Evolutionary conservation across 2,113 vertebrate genomes (phyloP).

Genomic region (Nicator chloris): DNA sequence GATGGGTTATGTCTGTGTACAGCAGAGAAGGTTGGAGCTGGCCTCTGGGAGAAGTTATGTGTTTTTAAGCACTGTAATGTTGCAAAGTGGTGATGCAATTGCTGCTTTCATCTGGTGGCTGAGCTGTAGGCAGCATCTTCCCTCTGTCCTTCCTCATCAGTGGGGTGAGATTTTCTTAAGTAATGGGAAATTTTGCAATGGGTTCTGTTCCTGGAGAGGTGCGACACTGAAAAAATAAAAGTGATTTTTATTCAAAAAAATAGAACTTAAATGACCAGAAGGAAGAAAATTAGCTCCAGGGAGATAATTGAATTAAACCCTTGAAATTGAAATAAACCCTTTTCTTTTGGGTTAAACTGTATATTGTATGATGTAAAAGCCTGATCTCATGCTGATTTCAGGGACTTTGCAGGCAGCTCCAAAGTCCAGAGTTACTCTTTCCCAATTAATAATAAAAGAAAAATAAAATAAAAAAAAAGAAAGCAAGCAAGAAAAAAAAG

Average conservation of each 20-base stretch:
- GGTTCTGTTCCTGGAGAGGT: background rate
- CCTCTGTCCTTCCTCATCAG: rapidly evolving
- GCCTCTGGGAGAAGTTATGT: background rate
- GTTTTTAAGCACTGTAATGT: background rate
- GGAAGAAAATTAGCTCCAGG: background rate
- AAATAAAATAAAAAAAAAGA: background rate
- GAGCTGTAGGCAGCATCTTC: background rate
- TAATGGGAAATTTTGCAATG: background rate
- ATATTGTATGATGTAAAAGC: background rate
- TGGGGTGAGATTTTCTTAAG: background rate
- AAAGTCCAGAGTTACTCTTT: background rate
- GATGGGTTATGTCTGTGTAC: background rate
- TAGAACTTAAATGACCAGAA: background rate
- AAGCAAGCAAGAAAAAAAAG: no score
- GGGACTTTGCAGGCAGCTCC: background rate
- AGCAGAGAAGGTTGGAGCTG: background rate
- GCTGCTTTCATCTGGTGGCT: background rate
- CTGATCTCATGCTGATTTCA: background rate
- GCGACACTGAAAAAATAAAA: background rate
- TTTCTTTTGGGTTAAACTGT: background rate
- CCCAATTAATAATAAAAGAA: background rate
- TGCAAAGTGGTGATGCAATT: background rate
- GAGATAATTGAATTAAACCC: background rate
- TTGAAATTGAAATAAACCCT: background rate
- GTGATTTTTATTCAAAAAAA: background rate